These are phyloP conservation scores for Benthosema pterotum DNA, from an alignment of 2,797 vertebrate species.

Conservation along the genomic window DNA sequence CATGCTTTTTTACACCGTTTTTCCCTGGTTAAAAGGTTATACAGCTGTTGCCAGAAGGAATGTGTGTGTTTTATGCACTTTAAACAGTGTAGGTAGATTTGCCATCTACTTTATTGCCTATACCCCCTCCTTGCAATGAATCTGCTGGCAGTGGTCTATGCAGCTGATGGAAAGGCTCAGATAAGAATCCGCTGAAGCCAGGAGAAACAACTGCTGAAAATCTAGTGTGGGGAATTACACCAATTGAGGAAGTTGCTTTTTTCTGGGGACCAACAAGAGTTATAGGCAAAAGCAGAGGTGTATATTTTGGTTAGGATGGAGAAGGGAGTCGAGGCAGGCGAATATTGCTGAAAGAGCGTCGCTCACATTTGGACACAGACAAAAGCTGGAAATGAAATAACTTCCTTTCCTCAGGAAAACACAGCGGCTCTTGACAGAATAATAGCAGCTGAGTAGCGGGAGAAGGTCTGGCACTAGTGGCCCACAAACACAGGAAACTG, in stretches of 20 bases:
- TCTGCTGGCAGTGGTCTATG: constrained; percentile 83
- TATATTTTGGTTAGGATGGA: constrained; percentile 98
- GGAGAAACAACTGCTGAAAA: constrained; percentile 88
- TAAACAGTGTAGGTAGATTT: constrained; percentile 18
- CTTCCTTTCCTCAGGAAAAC: constrained; percentile 92
- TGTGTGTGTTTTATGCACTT: constrained; percentile 4
- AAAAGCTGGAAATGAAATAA: constrained; percentile 99
- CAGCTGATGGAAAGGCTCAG: constrained; percentile 85
- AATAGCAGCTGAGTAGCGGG: constrained; percentile 88
- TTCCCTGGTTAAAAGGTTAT: not conserved
- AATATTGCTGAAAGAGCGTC: constrained; percentile 99
- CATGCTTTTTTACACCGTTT: not conserved
- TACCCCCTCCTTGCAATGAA: constrained; percentile 47
- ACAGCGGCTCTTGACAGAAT: constrained; percentile 93
- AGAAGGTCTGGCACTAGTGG: constrained; percentile 73
- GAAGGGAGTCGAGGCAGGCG: constrained; percentile 89
- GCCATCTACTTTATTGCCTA: constrained; percentile 14
- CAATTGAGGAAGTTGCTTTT: constrained; percentile 99
- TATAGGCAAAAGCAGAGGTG: constrained; percentile 90
- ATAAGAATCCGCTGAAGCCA: constrained; percentile 88
- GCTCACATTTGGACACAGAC: constrained; percentile 93
- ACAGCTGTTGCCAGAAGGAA: not conserved
- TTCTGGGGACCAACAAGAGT: constrained; percentile 90
- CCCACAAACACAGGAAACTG: constrained; percentile 91
- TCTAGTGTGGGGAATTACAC: constrained; percentile 87